Evolutionary conservation across 2,888 invertebrate genomes (phyloP).

Genomic region (Philaethria dido): DNA sequence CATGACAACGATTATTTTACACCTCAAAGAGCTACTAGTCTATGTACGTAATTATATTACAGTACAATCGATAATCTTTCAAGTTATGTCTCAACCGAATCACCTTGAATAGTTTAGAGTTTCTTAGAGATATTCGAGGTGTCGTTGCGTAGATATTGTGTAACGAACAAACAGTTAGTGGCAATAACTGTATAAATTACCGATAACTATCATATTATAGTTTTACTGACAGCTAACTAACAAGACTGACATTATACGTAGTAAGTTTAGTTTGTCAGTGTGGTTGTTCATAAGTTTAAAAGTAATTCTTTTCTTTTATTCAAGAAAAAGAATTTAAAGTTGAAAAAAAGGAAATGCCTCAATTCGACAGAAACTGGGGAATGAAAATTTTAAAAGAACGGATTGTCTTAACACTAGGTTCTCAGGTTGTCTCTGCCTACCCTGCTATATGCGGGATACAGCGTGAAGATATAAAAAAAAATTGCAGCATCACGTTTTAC

Average conservation of each 20-base stretch:
- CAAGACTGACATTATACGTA: neutral
- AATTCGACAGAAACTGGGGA: too few species aligned
- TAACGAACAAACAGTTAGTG: slow-evolving; percentile 39
- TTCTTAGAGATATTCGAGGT: slow-evolving; percentile 39
- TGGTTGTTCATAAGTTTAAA: neutral
- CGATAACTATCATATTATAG: slow-evolving; percentile 19
- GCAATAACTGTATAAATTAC: slow-evolving; percentile 36
- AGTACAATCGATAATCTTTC: slow-evolving; percentile 12
- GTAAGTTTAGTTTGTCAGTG: neutral
- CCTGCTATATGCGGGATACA: too few species aligned
- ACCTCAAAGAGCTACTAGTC: too few species aligned
- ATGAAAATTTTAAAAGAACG: too few species aligned
- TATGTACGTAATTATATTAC: neutral
- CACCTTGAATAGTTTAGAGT: slow-evolving; percentile 39
- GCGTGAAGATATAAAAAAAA: too few species aligned
- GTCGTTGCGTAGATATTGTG: slow-evolving; percentile 41
- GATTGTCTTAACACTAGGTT: too few species aligned
- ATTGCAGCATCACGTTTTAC: too few species aligned
- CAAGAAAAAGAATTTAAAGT: too few species aligned
- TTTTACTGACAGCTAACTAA: slow-evolving; percentile 10
- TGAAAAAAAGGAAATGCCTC: too few species aligned
- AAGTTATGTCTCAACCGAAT: slow-evolving; percentile 5
- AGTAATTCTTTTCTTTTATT: too few species aligned
- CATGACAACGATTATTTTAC: too few species aligned
- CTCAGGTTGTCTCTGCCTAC: too few species aligned